phyloP scores from a whole-genome alignment of 2,888 invertebrate species.

The Onthophagus sagittarius region DNA sequence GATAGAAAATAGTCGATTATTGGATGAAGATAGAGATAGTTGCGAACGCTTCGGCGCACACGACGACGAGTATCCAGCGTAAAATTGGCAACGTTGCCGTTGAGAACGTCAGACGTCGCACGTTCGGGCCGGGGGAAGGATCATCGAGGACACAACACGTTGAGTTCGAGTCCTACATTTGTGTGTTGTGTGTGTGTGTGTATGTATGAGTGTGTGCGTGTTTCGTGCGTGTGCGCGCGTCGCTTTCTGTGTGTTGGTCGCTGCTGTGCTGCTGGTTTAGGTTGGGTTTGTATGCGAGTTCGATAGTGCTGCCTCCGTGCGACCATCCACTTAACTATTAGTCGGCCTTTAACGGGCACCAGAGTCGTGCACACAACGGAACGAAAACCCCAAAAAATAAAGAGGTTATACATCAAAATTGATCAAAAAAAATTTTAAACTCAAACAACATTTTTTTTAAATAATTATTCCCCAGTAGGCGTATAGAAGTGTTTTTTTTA shows the following conservation, averaged over 20 bases:
- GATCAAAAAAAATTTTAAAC: too few species aligned
- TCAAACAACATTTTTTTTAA: conserved; percentile 22
- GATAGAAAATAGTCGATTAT: too few species aligned
- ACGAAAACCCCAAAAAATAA: not conserved
- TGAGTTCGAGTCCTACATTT: conserved; percentile 20
- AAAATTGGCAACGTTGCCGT: conserved; percentile 34
- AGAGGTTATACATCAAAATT: too few species aligned
- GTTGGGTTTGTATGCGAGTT: not conserved
- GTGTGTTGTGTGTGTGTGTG: too few species aligned
- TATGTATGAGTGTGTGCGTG: too few species aligned
- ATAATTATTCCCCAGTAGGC: conserved; percentile 32
- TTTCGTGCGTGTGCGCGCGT: too few species aligned
- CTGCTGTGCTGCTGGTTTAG: conserved; percentile 34
- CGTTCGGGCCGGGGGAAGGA: conserved; percentile 43
- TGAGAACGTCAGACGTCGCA: conserved; percentile 46
- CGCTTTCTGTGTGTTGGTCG: conserved; percentile 28
- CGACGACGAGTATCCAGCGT: too few species aligned
- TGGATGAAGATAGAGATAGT: too few species aligned
- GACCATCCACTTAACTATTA: conserved; percentile 30
- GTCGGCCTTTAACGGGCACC: conserved; percentile 30
- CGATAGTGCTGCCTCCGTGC: conserved; percentile 37
- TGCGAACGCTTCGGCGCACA: too few species aligned
- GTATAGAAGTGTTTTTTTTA: too few species aligned
- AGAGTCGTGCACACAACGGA: conserved; percentile 32
- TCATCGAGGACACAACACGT: conserved; percentile 35